Percentiles rank a stretch among this genome's conserved stretches.
phyloP scores from a whole-genome alignment of 2,113 vertebrate species.

The Xenus cinereus region DNA sequence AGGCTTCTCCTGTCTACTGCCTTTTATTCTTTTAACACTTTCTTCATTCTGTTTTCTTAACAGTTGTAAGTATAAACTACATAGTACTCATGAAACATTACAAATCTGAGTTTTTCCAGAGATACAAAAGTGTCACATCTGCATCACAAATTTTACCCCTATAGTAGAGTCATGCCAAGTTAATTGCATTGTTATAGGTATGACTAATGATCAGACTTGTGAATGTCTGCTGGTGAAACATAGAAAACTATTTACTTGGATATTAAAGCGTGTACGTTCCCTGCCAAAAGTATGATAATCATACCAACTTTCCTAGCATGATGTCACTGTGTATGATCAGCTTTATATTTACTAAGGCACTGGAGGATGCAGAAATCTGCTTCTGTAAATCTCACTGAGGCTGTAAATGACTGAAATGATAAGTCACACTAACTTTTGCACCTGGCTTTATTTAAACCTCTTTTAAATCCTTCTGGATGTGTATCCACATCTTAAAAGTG shows the following conservation, averaged over 20 bases:
- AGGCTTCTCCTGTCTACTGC: not conserved
- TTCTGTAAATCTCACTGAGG: not conserved
- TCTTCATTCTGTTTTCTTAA: not conserved
- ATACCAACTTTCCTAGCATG: fast-evolving
- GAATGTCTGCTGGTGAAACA: not conserved
- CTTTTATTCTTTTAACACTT: not conserved
- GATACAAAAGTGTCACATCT: not conserved
- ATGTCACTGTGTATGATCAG: not conserved
- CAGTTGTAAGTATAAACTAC: not conserved
- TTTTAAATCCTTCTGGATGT: not conserved
- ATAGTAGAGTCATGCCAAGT: not conserved
- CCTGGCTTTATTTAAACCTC: not conserved
- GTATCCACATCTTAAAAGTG: not conserved
- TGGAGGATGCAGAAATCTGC: not conserved
- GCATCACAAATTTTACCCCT: not conserved
- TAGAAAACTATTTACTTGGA: not conserved
- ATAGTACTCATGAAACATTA: not conserved
- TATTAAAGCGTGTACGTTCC: not conserved
- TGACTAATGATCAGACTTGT: not conserved
- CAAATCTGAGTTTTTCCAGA: not conserved
- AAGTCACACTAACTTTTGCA: not conserved
- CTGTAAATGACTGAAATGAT: not conserved
- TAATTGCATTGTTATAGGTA: not conserved
- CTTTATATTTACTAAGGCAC: not conserved
- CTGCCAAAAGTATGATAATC: not conserved